Evolutionary conservation across 2,888 invertebrate species (phyloP).

Genomic region (Cylloceria caligata): DNA sequence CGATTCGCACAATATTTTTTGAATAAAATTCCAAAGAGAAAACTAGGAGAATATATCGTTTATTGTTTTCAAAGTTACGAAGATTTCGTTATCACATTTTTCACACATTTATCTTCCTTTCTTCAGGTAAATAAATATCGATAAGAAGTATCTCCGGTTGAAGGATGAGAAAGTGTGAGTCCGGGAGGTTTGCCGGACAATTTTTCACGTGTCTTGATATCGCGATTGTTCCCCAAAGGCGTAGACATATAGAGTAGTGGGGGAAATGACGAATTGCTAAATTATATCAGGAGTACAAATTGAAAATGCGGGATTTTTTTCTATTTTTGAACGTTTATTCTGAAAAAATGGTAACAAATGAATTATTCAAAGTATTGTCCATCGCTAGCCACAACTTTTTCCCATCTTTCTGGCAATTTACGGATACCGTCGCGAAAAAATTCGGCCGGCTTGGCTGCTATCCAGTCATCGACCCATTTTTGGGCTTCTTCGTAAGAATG

Average conservation of each 20-base stretch:
- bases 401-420: no score
- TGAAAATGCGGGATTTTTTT: no score
- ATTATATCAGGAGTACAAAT: no score
- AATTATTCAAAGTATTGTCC: no score
- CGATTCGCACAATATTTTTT: not conserved
- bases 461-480: no score
- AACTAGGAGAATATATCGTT: not conserved
- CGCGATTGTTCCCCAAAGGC: conserved; percentile 22
- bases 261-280: conserved; percentile 52
- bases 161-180: conserved; percentile 30
- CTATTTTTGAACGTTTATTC: no score
- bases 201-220: conserved; percentile 39
- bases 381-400: no score
- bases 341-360: no score
- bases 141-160: conserved; percentile 22
- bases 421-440: no score
- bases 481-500: no score
- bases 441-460: no score
- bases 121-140: conserved; percentile 14
- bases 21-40: not conserved
- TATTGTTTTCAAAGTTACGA: not conserved
- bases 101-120: conserved; percentile 9
- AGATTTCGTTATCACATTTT: conserved; percentile 7
- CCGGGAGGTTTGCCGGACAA: conserved; percentile 21
- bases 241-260: conserved; percentile 2